A percentile compares a stretch with the other conserved stretches of the same genome.
Evolutionary conservation across 2,797 vertebrate genomes (phyloP).

Genomic region (Urophycis tenuis): DNA sequence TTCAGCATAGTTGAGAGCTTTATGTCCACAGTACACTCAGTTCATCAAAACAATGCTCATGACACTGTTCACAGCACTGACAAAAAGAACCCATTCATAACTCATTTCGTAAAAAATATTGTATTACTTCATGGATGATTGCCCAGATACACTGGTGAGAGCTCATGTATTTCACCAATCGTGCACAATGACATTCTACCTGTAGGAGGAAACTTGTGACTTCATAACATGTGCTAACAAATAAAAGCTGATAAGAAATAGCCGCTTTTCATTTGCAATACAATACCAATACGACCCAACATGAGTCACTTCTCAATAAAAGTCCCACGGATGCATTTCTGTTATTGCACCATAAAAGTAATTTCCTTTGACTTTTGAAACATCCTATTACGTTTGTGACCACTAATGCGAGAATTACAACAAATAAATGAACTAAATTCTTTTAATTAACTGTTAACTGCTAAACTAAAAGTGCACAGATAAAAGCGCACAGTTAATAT

Average conservation of each 20-base stretch:
- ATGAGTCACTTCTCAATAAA: constrained; percentile 56
- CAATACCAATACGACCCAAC: constrained; percentile 53
- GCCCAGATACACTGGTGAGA: constrained; percentile 60
- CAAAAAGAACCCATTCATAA: not conserved
- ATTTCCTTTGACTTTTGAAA: not conserved
- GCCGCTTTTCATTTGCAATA: constrained; percentile 34
- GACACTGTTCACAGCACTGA: not conserved
- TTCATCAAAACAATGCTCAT: not conserved
- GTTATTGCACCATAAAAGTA: constrained; percentile 7
- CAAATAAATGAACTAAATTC: not conserved
- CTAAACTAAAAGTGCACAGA: not conserved
- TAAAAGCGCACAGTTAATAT: not conserved
- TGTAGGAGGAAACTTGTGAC: constrained; percentile 21
- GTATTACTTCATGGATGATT: constrained; percentile 26
- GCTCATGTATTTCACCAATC: constrained; percentile 13
- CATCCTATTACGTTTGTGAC: not conserved
- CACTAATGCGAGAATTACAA: not conserved
- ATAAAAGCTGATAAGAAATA: constrained; percentile 20
- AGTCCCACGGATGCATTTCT: constrained; percentile 2
- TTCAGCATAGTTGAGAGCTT: not conserved
- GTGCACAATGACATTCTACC: constrained; percentile 27
- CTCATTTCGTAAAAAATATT: constrained; percentile 16
- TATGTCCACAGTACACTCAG: not conserved
- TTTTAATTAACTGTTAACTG: not conserved
- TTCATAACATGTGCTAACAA: constrained; percentile 1